A percentile compares a stretch with the other conserved stretches of the same genome.
These are phyloP conservation scores for Rhabdomys pumilio DNA, from an alignment of 2,797 vertebrate genomes.

Conservation along the genomic window DNA sequence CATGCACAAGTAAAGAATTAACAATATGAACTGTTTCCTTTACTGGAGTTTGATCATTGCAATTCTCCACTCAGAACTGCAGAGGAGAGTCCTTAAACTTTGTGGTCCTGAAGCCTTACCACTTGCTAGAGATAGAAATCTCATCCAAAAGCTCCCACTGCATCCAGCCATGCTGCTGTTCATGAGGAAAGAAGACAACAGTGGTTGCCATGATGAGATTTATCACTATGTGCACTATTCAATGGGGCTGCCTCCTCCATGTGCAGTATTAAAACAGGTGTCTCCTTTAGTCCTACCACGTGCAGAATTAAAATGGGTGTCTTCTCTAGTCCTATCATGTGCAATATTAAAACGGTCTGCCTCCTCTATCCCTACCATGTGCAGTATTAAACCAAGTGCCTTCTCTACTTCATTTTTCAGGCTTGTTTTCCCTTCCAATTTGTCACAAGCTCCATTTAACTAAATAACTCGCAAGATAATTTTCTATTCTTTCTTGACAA, in stretches of 20 bases:
- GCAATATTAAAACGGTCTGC: not conserved
- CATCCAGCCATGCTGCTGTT: not conserved
- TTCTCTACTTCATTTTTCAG: conserved; percentile 46
- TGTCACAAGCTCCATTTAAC: conserved; percentile 59
- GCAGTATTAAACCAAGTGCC: not conserved
- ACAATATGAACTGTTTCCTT: not conserved
- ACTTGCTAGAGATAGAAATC: not conserved
- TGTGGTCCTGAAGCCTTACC: not conserved
- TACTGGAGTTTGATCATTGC: not conserved
- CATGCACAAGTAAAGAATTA: not conserved
- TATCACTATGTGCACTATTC: not conserved
- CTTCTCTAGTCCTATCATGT: not conserved
- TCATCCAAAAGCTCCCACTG: not conserved
- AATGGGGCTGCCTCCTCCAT: not conserved
- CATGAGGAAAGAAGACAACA: not conserved
- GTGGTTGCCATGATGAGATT: not conserved
- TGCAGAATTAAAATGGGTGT: not conserved
- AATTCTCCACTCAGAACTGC: not conserved
- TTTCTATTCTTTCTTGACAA: conserved; percentile 55
- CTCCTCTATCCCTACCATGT: not conserved
- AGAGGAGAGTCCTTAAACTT: not conserved
- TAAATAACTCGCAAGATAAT: conserved; percentile 63
- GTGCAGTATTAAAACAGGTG: not conserved
- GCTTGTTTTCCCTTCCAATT: conserved; percentile 58
- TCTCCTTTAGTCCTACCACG: not conserved